Conservation (phyloP, 2,888 invertebrate genomes). For the Orthonevra nobilis region DNA sequence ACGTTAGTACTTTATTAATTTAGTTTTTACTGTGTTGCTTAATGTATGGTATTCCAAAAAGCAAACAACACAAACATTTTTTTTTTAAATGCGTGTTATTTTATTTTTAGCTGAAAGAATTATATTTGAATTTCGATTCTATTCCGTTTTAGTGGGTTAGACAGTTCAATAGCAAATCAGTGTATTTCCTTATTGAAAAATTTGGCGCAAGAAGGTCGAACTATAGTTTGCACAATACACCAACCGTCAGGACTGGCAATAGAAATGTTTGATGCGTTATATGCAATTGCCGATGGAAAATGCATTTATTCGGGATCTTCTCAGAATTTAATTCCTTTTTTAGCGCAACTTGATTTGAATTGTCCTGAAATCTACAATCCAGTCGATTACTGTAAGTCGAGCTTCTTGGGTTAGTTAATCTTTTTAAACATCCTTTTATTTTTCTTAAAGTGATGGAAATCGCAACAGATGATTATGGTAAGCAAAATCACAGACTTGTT, state of each 20-base stretch:
- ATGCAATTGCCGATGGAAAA: slow-evolving; percentile 89
- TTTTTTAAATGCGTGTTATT: neutral
- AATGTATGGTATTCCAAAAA: too few species aligned
- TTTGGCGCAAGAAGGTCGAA: slow-evolving; percentile 90
- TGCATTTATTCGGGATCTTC: slow-evolving; percentile 91
- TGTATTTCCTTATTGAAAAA: slow-evolving; percentile 89
- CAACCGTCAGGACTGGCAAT: slow-evolving; percentile 93
- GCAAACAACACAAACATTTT: neutral
- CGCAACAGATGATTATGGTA: slow-evolving; percentile 89
- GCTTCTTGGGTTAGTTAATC: neutral
- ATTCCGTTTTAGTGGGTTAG: slow-evolving; percentile 85
- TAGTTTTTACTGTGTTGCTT: too few species aligned
- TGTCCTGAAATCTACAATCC: slow-evolving; percentile 96
- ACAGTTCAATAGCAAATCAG: slow-evolving; percentile 91
- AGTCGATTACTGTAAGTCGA: slow-evolving; percentile 89
- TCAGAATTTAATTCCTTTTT: slow-evolving; percentile 87
- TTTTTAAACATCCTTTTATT: neutral
- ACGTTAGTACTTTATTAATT: too few species aligned
- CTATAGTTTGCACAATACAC: slow-evolving; percentile 93
- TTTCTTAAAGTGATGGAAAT: slow-evolving; percentile 87
- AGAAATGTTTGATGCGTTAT: slow-evolving; percentile 93
- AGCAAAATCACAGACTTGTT: slow-evolving; percentile 81
- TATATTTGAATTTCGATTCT: neutral
- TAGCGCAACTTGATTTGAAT: slow-evolving; percentile 85
- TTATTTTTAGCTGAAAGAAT: neutral